These are phyloP conservation scores for Pogonus chalceus DNA, from an alignment of 1,140 invertebrate genomes.

Conservation along the genomic window DNA sequence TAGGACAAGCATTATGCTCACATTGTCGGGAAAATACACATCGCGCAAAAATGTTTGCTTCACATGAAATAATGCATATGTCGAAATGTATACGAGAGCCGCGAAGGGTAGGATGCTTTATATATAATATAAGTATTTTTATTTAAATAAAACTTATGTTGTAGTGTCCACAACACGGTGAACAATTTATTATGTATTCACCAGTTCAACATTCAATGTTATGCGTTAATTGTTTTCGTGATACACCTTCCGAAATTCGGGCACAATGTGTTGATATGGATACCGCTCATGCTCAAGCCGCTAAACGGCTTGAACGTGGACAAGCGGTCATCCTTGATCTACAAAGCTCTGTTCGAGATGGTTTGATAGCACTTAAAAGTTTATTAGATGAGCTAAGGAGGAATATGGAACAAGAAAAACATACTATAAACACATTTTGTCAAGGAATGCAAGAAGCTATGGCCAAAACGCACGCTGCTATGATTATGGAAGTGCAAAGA, in stretches of 20 bases:
- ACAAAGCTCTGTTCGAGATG: constrained; percentile 48
- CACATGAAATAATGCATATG: constrained; percentile 60
- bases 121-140: too few relatives aligned
- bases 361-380: constrained; percentile 51
- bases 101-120: constrained; percentile 41
- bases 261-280: constrained; percentile 62
- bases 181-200: constrained; percentile 63
- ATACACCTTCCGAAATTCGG: constrained; percentile 50
- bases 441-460: constrained; percentile 56
- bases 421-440: constrained; percentile 52
- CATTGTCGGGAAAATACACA: constrained; percentile 61
- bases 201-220: constrained; percentile 55
- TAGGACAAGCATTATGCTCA: constrained; percentile 59
- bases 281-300: constrained; percentile 56
- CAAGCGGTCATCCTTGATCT: constrained; percentile 35
- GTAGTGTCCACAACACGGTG: constrained; percentile 54
- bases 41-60: constrained; percentile 62
- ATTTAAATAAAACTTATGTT: neutral
- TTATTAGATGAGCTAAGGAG: constrained; percentile 53
- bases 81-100: constrained; percentile 57
- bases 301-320: constrained; percentile 53
- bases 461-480: constrained; percentile 51
- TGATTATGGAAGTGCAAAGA: constrained; percentile 53
- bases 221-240: constrained; percentile 60
- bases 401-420: constrained; percentile 56